phyloP scores from a whole-genome alignment of 2,113 vertebrate genomes.

The Rhombomys opimus region DNA sequence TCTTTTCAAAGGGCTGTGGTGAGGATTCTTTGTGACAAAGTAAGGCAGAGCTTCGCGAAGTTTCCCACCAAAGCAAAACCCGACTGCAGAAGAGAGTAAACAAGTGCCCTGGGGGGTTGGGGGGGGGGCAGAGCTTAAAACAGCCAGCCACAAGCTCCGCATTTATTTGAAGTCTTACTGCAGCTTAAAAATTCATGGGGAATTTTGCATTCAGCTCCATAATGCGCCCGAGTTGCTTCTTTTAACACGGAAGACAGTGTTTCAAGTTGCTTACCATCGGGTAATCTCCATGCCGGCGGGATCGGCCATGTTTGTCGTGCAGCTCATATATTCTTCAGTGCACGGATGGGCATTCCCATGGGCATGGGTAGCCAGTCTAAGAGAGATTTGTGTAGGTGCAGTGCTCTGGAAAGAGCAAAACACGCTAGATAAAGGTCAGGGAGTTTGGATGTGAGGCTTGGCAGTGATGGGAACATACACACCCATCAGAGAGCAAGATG shows the following conservation, averaged over 20 bases:
- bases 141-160: background rate
- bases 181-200: slow-evolving; percentile 72
- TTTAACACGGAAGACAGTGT: slow-evolving; percentile 16
- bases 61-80: slow-evolving; percentile 62
- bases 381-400: slow-evolving; percentile 17
- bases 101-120: background rate
- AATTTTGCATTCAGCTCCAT: slow-evolving; percentile 67
- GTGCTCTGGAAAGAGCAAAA: slow-evolving; percentile 54
- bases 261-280: slow-evolving; percentile 56
- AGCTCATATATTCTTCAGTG: background rate
- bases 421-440: slow-evolving; percentile 60
- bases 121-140: slow-evolving; percentile 32
- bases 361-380: slow-evolving; percentile 35
- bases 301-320: background rate
- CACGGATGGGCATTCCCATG: background rate
- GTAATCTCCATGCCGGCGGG: slow-evolving; percentile 37
- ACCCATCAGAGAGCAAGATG: background rate
- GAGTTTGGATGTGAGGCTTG: slow-evolving; percentile 45
- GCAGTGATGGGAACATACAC: background rate
- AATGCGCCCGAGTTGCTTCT: background rate
- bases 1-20: background rate
- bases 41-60: slow-evolving; percentile 50
- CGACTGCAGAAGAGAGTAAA: slow-evolving; percentile 33
- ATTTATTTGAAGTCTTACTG: slow-evolving; percentile 66
- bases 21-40: slow-evolving; percentile 42